Conservation (phyloP, 2,113 vertebrate species). For the Acinonyx jubatus region DNA sequence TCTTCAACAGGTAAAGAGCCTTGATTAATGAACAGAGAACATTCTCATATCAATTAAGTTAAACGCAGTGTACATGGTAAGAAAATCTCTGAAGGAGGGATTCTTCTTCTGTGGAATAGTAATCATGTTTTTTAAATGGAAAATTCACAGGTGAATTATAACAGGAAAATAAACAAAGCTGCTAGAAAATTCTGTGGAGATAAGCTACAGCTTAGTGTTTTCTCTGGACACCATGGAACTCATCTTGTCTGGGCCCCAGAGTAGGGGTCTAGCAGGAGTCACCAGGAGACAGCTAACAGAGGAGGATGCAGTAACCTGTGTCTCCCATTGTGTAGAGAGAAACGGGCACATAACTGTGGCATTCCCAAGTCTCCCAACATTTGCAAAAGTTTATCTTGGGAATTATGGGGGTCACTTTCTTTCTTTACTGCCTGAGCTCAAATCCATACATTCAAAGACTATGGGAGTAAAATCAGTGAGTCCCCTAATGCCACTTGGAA, state of each 20-base stretch:
- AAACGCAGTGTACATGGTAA: not conserved
- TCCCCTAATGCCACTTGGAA: not conserved
- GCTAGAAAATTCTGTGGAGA: not conserved
- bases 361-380: not conserved
- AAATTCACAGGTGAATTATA: not conserved
- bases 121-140: not conserved
- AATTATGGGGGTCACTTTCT: not conserved
- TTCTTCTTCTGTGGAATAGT: not conserved
- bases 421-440: not conserved
- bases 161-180: constrained; percentile 4
- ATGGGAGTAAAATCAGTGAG: not conserved
- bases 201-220: not conserved
- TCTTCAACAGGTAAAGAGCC: not conserved
- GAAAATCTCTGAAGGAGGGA: not conserved
- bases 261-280: not conserved
- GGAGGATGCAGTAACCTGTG: not conserved
- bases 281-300: not conserved
- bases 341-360: not conserved
- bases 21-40: not conserved
- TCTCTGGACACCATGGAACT: not conserved
- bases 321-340: not conserved
- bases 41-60: not conserved
- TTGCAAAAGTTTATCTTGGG: not conserved
- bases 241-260: not conserved
- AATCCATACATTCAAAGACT: not conserved